Percentiles rank a stretch among this genome's conserved stretches.
Evolutionary conservation across 1,140 invertebrate species (phyloP).

Genomic region (Macrocentrus cingulum): DNA sequence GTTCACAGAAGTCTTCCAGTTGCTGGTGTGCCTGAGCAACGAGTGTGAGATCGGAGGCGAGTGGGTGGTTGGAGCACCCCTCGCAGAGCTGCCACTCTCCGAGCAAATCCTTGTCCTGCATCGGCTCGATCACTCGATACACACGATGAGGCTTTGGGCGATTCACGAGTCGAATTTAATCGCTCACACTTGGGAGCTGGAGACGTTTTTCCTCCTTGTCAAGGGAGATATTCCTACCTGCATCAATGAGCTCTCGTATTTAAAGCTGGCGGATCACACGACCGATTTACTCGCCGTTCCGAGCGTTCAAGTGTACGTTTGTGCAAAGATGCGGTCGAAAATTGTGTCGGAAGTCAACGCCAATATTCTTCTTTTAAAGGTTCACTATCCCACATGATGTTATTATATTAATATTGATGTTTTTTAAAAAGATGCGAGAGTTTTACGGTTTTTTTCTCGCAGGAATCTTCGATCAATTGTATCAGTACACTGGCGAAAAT

Average conservation of each 20-base stretch:
- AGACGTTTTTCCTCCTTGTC: slow-evolving; percentile 65
- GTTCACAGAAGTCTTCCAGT: slow-evolving; percentile 65
- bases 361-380: slow-evolving; percentile 73
- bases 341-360: slow-evolving; percentile 73
- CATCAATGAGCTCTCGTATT: slow-evolving; percentile 64
- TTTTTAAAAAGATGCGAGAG: neutral
- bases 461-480: slow-evolving; percentile 71
- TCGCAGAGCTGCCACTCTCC: slow-evolving; percentile 72
- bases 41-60: slow-evolving; percentile 69
- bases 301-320: slow-evolving; percentile 65
- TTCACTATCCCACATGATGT: slow-evolving; percentile 45
- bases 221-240: slow-evolving; percentile 68
- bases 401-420: neutral
- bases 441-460: neutral
- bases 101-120: slow-evolving; percentile 80
- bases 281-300: slow-evolving; percentile 53
- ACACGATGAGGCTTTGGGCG: slow-evolving; percentile 74
- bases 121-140: slow-evolving; percentile 76
- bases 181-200: slow-evolving; percentile 73
- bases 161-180: slow-evolving; percentile 68
- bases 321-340: slow-evolving; percentile 75
- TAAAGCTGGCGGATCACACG: slow-evolving; percentile 64
- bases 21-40: slow-evolving; percentile 67
- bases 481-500: slow-evolving; percentile 68
- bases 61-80: slow-evolving; percentile 65